These are phyloP conservation scores for Gila orcuttii DNA, from an alignment of 2,113 vertebrate species.

Conservation along the genomic window DNA sequence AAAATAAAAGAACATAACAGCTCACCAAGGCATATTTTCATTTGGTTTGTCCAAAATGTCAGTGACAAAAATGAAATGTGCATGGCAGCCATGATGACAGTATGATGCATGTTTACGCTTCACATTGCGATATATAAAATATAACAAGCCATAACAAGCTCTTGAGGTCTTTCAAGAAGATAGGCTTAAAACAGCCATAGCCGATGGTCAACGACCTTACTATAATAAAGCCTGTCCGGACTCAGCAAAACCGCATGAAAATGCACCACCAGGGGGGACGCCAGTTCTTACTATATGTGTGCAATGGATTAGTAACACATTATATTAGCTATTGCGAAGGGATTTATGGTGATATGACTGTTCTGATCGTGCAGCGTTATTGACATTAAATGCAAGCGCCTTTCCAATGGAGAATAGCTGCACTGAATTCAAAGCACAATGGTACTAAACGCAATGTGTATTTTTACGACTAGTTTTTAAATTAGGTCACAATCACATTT, in stretches of 20 bases:
- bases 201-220: not conserved
- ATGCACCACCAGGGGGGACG: not conserved
- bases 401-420: not conserved
- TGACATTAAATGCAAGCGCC: conserved; percentile 43
- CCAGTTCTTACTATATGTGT: conserved; percentile 1
- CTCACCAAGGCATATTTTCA: not conserved
- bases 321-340: not conserved
- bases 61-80: not conserved
- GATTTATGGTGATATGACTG: not conserved
- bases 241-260: not conserved
- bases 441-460: not conserved
- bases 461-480: not conserved
- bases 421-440: not conserved
- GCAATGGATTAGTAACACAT: not conserved
- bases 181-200: not conserved
- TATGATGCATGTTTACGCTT: not conserved
- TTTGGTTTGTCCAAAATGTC: not conserved
- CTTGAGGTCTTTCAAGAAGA: not conserved
- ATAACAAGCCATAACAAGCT: conserved; percentile 52
- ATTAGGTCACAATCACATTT: not conserved
- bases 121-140: not conserved
- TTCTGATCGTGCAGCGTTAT: conserved; percentile 57
- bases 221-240: conserved; percentile 6
- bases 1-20: conserved; percentile 6
- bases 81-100: conserved; percentile 32